Percentiles rank a stretch among this genome's conserved stretches.
Conservation (phyloP, 2,797 vertebrate species). For the Semotilus atromaculatus region DNA sequence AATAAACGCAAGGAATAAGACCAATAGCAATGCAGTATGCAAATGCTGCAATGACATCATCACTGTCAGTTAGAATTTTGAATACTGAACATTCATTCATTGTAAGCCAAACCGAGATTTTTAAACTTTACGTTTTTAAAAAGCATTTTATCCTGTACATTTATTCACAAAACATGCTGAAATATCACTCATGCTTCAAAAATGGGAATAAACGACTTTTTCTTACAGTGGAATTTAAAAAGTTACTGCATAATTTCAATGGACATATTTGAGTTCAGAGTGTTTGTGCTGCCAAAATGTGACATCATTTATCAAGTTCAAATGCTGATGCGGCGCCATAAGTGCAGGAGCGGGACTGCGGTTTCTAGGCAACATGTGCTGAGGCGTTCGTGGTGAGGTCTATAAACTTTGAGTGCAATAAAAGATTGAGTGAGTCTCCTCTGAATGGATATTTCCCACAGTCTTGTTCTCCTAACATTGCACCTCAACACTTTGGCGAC, state of each 20-base stretch:
- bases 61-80: not conserved
- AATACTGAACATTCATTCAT: not conserved
- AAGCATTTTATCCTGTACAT: no score
- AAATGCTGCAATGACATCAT: not conserved
- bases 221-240: not conserved
- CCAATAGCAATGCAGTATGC: not conserved
- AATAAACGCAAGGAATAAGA: not conserved
- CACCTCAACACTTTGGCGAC: not conserved
- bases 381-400: constrained; percentile 51
- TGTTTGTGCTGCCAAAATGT: constrained; percentile 36
- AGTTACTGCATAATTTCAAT: not conserved
- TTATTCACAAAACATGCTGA: not conserved
- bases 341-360: constrained; percentile 47
- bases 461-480: constrained; percentile 3
- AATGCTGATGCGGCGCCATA: constrained; percentile 27
- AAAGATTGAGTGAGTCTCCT: constrained; percentile 50
- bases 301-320: constrained; percentile 61
- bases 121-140: not conserved
- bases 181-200: not conserved
- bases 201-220: constrained; percentile 11
- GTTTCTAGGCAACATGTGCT: constrained; percentile 67
- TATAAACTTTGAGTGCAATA: constrained; percentile 44
- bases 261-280: constrained; percentile 19
- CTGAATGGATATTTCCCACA: constrained; percentile 27
- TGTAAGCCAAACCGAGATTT: not conserved